These are phyloP conservation scores for Cardiocondyla obscurior DNA, from an alignment of 1,140 invertebrate species.

Conservation along the genomic window DNA sequence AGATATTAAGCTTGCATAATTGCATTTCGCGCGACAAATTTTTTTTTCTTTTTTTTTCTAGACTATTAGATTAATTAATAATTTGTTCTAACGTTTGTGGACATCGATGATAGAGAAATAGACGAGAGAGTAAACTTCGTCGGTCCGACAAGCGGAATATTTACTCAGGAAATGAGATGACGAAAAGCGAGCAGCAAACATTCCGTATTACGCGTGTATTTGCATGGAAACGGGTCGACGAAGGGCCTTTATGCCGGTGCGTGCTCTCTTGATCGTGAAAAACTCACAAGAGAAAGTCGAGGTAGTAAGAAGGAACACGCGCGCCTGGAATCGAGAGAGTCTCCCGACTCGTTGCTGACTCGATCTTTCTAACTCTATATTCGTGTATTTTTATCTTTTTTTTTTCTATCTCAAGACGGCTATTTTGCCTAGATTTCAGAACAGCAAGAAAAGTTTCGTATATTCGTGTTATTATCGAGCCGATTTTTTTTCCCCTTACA, in stretches of 20 bases:
- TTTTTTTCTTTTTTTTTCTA: constrained; percentile 13
- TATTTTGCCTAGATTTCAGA: constrained; percentile 51
- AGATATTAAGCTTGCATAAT: background rate
- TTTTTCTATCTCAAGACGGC: constrained; percentile 10
- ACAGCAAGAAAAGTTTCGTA: constrained; percentile 45
- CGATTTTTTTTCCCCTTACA: constrained; percentile 10
- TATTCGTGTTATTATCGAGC: constrained; percentile 39
- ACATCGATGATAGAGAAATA: constrained; percentile 25
- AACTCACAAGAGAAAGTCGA: constrained; percentile 52
- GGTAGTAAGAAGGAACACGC: constrained; percentile 28
- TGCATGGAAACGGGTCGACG: constrained; percentile 55
- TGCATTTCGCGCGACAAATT: background rate
- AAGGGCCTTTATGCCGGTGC: constrained; percentile 51
- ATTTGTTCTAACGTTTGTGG: constrained; percentile 12
- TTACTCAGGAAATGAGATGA: constrained; percentile 49
- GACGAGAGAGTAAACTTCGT: constrained; percentile 22
- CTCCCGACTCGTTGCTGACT: constrained; percentile 21
- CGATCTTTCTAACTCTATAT: constrained; percentile 59
- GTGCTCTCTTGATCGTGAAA: constrained; percentile 58
- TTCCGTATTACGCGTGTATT: constrained; percentile 48
- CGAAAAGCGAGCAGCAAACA: constrained; percentile 49
- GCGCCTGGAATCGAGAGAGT: constrained; percentile 15
- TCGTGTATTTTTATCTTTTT: constrained; percentile 22
- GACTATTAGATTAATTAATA: constrained; percentile 26
- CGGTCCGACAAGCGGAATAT: constrained; percentile 44